phyloP scores from a whole-genome alignment of 2,113 vertebrate genomes.

The Cyphomyrus plagiostoma region DNA sequence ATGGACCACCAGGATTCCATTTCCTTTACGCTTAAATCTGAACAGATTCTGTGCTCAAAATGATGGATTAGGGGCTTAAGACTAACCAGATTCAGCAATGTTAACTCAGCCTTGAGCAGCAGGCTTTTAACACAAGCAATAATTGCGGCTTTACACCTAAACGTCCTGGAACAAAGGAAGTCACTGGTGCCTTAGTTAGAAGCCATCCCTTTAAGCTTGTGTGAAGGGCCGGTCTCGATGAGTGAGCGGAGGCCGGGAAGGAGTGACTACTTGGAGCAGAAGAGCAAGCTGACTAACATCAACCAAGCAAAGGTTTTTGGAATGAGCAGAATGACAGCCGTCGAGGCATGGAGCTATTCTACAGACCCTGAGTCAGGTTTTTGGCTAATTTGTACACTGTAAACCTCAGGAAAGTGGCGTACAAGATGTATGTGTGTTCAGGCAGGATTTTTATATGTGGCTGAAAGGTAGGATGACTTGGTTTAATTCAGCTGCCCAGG shows the following conservation, averaged over 20 bases:
- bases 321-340: background rate
- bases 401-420: background rate
- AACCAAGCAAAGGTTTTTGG: background rate
- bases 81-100: background rate
- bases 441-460: background rate
- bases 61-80: background rate
- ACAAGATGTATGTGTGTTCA: background rate
- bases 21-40: background rate
- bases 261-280: background rate
- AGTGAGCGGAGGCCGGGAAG: background rate
- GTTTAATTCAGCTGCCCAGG: background rate
- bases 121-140: background rate
- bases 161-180: background rate
- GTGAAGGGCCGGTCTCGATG: background rate
- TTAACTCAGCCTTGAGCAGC: background rate
- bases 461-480: background rate
- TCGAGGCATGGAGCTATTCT: background rate
- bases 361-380: background rate
- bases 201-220: background rate
- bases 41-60: background rate
- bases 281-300: background rate
- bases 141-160: background rate
- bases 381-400: background rate
- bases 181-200: background rate
- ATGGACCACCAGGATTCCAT: background rate